These are phyloP conservation scores for Tinamus guttatus DNA, from an alignment of 2,113 vertebrate species.

Conservation along the genomic window DNA sequence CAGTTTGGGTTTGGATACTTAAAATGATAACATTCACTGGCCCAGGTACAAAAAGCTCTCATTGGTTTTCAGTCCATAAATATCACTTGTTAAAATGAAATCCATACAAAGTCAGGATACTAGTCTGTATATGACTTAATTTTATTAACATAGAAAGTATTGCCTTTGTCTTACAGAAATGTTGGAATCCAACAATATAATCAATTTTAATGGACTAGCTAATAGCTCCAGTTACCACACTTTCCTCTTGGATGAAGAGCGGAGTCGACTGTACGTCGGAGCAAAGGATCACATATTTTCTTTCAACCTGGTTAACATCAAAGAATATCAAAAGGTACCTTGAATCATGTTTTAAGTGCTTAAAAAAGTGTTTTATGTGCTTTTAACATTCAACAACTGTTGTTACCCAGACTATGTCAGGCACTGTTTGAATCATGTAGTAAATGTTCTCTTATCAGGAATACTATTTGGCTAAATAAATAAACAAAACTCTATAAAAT, in stretches of 20 bases:
- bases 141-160: background rate
- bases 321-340: constrained; percentile 91
- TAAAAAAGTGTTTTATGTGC: no score
- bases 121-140: background rate
- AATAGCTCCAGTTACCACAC: constrained; percentile 96
- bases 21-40: background rate
- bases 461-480: background rate
- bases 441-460: background rate
- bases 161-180: constrained; percentile 87
- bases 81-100: background rate
- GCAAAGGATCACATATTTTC: constrained; percentile 98
- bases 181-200: constrained; percentile 94
- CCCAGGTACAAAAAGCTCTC: background rate
- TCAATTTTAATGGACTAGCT: constrained; percentile 90
- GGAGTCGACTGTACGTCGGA: constrained; percentile 91
- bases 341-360: background rate
- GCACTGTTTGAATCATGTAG: background rate
- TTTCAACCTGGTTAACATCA: constrained; percentile 96
- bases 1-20: background rate
- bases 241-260: constrained; percentile 97
- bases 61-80: background rate
- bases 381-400: background rate
- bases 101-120: background rate
- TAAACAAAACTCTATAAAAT: background rate
- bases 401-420: background rate